Conservation (phyloP, 2,888 invertebrate genomes). For the Dimorphilus gyrociliatus region DNA sequence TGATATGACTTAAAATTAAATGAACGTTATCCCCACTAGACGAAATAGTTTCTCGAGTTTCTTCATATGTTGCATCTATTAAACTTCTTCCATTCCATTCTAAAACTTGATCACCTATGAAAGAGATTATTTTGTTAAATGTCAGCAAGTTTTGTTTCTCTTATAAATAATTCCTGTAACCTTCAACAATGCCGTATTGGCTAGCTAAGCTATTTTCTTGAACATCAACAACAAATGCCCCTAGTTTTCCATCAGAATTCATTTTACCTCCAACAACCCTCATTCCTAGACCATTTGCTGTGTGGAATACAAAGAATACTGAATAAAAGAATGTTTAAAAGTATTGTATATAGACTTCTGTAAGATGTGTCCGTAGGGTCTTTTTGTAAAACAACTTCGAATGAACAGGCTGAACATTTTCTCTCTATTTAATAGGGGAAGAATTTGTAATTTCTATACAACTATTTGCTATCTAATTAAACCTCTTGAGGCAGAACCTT, state of each 20-base stretch:
- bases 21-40: conserved; percentile 70
- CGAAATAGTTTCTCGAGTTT: conserved; percentile 75
- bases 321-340: too few species aligned
- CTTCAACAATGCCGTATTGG: conserved; percentile 68
- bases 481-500: too few species aligned
- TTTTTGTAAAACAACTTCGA: conserved; percentile 18
- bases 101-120: conserved; percentile 45
- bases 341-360: conserved; percentile 23
- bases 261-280: conserved; percentile 81
- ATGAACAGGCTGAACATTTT: too few species aligned
- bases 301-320: conserved; percentile 3
- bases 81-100: conserved; percentile 80
- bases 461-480: too few species aligned
- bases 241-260: conserved; percentile 64
- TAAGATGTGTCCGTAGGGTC: conserved; percentile 16
- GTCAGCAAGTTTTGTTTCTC: not conserved
- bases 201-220: conserved; percentile 71
- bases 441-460: too few species aligned
- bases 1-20: conserved; percentile 47
- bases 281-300: conserved; percentile 74
- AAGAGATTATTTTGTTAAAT: not conserved
- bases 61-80: conserved; percentile 79
- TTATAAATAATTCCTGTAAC: conserved; percentile 38
- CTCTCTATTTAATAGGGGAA: too few species aligned
- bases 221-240: conserved; percentile 59